Evolutionary conservation across 2,797 vertebrate species (phyloP).

Genomic region (Heteromormyrus szaboi): DNA sequence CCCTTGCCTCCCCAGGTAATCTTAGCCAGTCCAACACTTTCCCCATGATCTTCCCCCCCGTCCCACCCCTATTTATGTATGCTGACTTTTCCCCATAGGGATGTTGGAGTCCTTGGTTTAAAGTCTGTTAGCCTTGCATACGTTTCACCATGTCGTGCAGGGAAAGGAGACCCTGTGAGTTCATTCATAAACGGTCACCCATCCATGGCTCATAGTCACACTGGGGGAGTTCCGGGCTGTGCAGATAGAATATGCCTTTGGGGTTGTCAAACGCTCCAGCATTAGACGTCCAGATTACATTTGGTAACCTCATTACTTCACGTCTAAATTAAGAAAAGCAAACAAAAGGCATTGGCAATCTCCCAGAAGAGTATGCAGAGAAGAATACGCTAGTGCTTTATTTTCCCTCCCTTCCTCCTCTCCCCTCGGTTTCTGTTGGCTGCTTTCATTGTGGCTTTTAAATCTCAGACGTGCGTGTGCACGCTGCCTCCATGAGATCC

Average conservation of each 20-base stretch:
- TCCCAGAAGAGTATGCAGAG: background rate
- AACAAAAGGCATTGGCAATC: background rate
- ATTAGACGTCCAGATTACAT: background rate
- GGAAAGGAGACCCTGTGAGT: background rate
- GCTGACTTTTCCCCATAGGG: background rate
- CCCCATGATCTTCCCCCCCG: background rate
- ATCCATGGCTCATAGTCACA: background rate
- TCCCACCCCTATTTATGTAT: background rate
- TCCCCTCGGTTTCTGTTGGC: conserved; percentile 22
- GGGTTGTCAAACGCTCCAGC: background rate
- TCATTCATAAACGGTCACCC: background rate
- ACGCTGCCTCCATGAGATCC: conserved; percentile 16
- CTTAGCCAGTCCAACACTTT: background rate
- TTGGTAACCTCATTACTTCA: background rate
- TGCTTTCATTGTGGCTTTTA: background rate
- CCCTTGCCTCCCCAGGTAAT: background rate
- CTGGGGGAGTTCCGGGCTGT: background rate
- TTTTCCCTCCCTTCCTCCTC: conserved; percentile 17
- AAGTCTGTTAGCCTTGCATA: background rate
- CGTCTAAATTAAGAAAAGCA: background rate
- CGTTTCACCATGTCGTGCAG: background rate
- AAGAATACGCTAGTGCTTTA: conserved; percentile 19
- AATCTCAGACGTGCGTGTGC: background rate
- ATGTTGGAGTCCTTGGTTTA: background rate
- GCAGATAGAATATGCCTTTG: background rate